A percentile compares a stretch with the other conserved stretches of the same genome.
These are phyloP conservation scores for Helleia helle DNA, from an alignment of 2,888 invertebrate genomes.

Conservation along the genomic window DNA sequence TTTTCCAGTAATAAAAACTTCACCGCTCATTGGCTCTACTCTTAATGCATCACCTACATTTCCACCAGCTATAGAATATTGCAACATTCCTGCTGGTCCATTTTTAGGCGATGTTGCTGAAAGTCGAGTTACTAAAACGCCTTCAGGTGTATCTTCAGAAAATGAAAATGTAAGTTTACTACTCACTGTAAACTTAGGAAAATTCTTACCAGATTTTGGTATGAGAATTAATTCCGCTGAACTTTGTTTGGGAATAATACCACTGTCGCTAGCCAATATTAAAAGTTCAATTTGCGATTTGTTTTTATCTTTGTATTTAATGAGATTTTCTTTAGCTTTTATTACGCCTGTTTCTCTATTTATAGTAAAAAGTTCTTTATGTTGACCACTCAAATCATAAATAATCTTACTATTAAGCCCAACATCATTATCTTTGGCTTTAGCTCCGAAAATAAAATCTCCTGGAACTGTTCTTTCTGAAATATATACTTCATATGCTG, in stretches of 20 bases:
- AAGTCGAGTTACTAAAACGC: conserved; percentile 83
- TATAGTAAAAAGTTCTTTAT: conserved; percentile 84
- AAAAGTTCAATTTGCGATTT: conserved; percentile 79
- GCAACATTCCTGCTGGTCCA: conserved; percentile 79
- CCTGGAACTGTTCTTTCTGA: conserved; percentile 86
- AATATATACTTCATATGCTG: conserved; percentile 85
- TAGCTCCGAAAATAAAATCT: conserved; percentile 93
- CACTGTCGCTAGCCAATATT: conserved; percentile 88
- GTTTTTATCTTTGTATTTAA: conserved; percentile 61
- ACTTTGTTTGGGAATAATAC: conserved; percentile 78
- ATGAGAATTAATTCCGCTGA: conserved; percentile 84
- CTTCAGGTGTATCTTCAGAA: conserved; percentile 85
- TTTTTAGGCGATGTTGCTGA: conserved; percentile 87
- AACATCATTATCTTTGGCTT: conserved; percentile 88
- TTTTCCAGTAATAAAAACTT: conserved; percentile 83
- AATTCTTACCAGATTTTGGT: conserved; percentile 82
- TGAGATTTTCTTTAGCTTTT: conserved; percentile 82
- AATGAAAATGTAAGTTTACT: conserved; percentile 83
- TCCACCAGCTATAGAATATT: conserved; percentile 93
- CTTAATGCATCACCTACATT: conserved; percentile 90
- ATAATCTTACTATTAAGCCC: conserved; percentile 86
- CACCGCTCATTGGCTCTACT: conserved; percentile 85
- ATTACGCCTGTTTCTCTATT: conserved; percentile 90
- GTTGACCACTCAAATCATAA: conserved; percentile 85
- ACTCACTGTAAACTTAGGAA: conserved; percentile 84